A percentile compares a stretch with the other conserved stretches of the same genome.
phyloP scores from a whole-genome alignment of 2,113 vertebrate species.

The Dasyprocta punctata region DNA sequence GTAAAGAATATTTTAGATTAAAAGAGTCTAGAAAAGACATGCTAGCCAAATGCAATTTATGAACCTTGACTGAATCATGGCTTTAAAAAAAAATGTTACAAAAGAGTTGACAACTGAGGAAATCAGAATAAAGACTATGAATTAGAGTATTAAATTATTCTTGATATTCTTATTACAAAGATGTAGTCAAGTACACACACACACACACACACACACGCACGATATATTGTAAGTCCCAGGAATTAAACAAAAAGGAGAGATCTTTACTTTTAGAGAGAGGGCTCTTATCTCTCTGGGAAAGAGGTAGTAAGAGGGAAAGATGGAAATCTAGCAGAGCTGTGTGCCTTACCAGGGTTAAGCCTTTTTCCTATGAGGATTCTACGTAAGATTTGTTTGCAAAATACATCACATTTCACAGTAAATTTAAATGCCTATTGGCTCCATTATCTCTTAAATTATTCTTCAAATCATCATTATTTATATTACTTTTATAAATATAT shows the following conservation, averaged over 20 bases:
- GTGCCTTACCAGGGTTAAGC: background rate
- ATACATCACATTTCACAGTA: background rate
- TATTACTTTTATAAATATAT: background rate
- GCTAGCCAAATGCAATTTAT: slow-evolving; percentile 17
- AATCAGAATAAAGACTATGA: background rate
- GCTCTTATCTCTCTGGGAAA: background rate
- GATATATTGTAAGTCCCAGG: background rate
- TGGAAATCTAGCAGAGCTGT: background rate
- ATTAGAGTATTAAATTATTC: slow-evolving; percentile 13
- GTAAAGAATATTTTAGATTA: background rate
- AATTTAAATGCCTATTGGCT: background rate
- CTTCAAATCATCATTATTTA: background rate
- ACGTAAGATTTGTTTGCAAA: background rate
- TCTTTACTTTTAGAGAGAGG: background rate
- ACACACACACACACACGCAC: background rate
- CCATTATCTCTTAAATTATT: background rate
- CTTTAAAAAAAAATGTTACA: slow-evolving; percentile 5
- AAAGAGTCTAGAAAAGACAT: slow-evolving; percentile 14
- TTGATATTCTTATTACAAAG: slow-evolving; percentile 24
- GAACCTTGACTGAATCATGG: background rate
- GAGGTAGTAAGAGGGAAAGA: background rate
- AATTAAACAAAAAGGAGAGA: background rate
- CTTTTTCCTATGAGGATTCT: background rate
- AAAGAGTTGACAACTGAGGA: background rate
- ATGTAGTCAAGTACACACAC: background rate